These are phyloP conservation scores for Pinna nobilis DNA, from an alignment of 1,140 invertebrate species.

Conservation along the genomic window DNA sequence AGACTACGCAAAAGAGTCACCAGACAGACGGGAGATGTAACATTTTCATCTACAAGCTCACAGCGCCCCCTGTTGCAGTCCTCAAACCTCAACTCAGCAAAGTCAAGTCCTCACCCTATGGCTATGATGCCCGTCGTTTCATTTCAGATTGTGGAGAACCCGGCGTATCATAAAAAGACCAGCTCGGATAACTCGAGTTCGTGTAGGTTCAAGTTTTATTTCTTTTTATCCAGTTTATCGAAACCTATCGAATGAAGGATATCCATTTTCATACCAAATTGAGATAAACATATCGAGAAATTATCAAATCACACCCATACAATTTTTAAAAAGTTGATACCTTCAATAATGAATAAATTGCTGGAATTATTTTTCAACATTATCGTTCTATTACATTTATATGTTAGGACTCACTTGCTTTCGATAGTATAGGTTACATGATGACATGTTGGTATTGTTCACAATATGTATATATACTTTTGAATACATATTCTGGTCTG, in stretches of 20 bases:
- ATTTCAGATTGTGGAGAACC: conserved; percentile 71
- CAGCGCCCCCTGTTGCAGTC: conserved; percentile 25
- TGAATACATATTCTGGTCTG: no score
- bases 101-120: conserved; percentile 23
- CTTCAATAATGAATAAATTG: no score
- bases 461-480: no score
- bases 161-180: conserved; percentile 66
- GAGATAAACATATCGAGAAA: not conserved
- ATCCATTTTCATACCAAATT: no score
- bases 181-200: conserved; percentile 13
- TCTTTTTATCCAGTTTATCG: not conserved
- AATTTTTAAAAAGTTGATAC: no score
- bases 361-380: no score
- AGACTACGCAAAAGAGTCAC: conserved; percentile 35
- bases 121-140: conserved; percentile 69
- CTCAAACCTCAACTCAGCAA: not conserved
- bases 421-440: no score
- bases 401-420: no score
- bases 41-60: conserved; percentile 30
- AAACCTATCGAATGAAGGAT: no score
- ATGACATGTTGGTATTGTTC: no score
- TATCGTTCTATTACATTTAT: no score
- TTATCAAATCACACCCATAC: no score
- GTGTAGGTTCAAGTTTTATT: not conserved
- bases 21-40: conserved; percentile 14